Conservation (phyloP, 2,113 vertebrate species). For the Embiotoca jacksoni region DNA sequence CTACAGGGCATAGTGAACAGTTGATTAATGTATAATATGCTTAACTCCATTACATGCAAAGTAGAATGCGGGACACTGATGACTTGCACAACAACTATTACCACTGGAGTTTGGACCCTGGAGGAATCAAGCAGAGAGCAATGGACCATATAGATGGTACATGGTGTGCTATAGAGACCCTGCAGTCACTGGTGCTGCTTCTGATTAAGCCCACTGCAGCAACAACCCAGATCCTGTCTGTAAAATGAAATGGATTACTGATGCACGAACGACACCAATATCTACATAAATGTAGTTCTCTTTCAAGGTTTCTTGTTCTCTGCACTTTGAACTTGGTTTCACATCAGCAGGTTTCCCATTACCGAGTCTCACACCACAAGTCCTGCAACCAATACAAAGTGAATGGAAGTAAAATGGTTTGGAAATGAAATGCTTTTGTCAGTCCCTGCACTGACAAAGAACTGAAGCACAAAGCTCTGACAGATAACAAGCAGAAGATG, state of each 20-base stretch:
- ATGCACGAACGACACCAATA: not conserved
- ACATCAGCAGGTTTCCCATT: constrained; percentile 20
- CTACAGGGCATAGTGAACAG: not conserved
- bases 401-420: constrained; percentile 20
- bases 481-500: constrained; percentile 39
- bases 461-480: constrained; percentile 37
- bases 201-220: not conserved
- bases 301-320: not conserved
- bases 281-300: constrained; percentile 1
- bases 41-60: not conserved
- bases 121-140: not conserved
- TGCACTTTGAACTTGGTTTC: not conserved
- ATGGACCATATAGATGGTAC: not conserved
- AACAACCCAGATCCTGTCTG: not conserved
- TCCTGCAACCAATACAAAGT: constrained; percentile 8
- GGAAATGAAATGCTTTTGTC: constrained; percentile 13
- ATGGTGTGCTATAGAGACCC: not conserved
- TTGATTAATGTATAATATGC: not conserved
- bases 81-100: not conserved
- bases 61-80: not conserved
- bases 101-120: not conserved
- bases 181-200: not conserved
- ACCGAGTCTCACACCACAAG: constrained; percentile 12
- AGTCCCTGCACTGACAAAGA: constrained; percentile 8
- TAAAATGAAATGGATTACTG: not conserved